Evolutionary conservation across 1,140 invertebrate species (phyloP).

Genomic region (Agrypnia vestita): DNA sequence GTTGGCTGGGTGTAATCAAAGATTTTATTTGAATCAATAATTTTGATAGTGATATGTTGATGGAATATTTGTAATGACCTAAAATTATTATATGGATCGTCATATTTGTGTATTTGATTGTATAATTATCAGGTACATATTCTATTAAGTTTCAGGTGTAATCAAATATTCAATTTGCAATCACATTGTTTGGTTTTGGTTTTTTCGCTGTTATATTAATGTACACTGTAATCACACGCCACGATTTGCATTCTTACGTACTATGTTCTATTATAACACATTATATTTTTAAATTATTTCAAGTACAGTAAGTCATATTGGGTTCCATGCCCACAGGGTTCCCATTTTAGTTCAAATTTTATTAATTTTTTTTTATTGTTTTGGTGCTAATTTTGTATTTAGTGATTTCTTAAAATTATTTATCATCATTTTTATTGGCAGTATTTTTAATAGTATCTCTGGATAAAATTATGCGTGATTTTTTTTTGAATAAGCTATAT

Average conservation of each 20-base stretch:
- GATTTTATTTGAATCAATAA: slow-evolving; percentile 1
- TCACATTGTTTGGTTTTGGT: slow-evolving; percentile 44
- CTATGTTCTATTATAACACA: too few species aligned
- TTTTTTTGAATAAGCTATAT: too few species aligned
- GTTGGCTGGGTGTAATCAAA: slow-evolving; percentile 15
- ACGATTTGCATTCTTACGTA: slow-evolving; percentile 18
- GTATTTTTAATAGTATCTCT: too few species aligned
- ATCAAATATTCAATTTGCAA: slow-evolving; percentile 13
- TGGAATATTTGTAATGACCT: not conserved
- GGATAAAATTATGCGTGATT: too few species aligned
- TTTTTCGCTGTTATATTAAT: slow-evolving; percentile 43
- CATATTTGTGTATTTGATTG: not conserved
- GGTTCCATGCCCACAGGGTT: too few species aligned
- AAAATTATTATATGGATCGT: not conserved
- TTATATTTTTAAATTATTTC: too few species aligned
- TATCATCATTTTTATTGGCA: too few species aligned
- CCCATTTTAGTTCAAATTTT: too few species aligned
- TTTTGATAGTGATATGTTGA: not conserved
- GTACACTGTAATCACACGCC: slow-evolving; percentile 49
- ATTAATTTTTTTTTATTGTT: too few species aligned
- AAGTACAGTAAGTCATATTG: too few species aligned
- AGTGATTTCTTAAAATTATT: too few species aligned
- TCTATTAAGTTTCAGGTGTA: not conserved
- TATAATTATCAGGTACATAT: not conserved
- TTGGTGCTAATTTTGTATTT: too few species aligned